Evolutionary conservation across 2,113 vertebrate species (phyloP), one percentile per base, ranked within the genome.

Genomic region (Carlito syrichta): DNA sequence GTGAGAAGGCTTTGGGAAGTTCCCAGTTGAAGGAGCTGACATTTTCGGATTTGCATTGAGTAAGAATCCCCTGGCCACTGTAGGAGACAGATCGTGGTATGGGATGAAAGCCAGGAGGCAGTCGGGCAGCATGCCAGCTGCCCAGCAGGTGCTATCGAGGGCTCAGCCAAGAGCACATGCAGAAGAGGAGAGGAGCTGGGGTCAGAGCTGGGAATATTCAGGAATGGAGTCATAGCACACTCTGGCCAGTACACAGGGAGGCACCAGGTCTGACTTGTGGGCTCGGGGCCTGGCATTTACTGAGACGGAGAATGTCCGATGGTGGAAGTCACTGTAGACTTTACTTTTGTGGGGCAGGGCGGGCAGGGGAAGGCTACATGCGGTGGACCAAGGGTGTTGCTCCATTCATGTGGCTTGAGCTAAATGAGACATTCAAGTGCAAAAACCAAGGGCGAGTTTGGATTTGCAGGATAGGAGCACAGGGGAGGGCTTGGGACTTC

Each of bases 301-400:
- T 2, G 50, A n/a, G 50, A 5, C 4, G 32, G 69, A 27, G 20
- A n/a, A 5, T 0, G 8, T 4, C 0, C 2, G 1, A 32, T n/a
- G n/a, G 62, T 63, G 62, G 32, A 63, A 63, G 2, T 11, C 22
- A 2, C 14, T 1, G n/a, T n/a, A n/a, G 14, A n/a, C 3, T 30
- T 10, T 20, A n/a, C 69, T 5, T 13, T 8, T 40, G 8, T 32
- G 35, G 22, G 63, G 0, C 9, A 35, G 32, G 2, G 11, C 19
- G 48, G 35, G 3, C 56, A 58, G 0, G 25, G 6, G 40, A 20
- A 45, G 14, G 0, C 11, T 0, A 6, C 1, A 48, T 19, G 10
- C 13, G 1, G 13, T 0, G 17, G 35, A 7, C 14, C 1, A 11
- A 35, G 10, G 16, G 63, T 16, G 25, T 20, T 38, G 56, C 38